Percentiles rank a stretch among this genome's conserved stretches.
phyloP scores from a whole-genome alignment of 2,888 invertebrate genomes.

The Pseudococcus viburni region DNA sequence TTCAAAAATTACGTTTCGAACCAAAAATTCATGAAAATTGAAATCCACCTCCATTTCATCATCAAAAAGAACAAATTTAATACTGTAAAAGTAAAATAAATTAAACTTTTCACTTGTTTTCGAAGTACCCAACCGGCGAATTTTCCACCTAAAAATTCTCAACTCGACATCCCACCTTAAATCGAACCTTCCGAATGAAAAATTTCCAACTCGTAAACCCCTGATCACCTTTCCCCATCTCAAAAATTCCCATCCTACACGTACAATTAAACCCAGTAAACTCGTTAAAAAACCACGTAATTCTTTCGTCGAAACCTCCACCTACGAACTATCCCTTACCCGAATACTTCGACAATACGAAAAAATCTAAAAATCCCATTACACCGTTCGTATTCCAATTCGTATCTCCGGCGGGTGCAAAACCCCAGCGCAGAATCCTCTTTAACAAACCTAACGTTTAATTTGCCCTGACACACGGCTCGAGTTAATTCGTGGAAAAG shows the following conservation, averaged over 20 bases:
- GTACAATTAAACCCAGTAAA: neutral
- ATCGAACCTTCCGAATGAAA: too few species aligned
- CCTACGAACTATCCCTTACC: neutral
- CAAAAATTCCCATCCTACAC: neutral
- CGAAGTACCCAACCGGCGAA: too few species aligned
- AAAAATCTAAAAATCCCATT: neutral
- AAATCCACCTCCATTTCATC: too few species aligned
- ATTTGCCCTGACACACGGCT: constrained; percentile 6
- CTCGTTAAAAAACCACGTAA: neutral
- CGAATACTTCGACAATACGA: neutral
- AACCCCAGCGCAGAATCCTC: neutral
- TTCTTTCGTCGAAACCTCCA: constrained; percentile 3
- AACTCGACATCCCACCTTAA: too few species aligned
- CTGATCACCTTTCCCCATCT: too few species aligned
- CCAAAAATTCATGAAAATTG: too few species aligned
- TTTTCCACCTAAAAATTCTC: too few species aligned
- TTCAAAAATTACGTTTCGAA: too few species aligned
- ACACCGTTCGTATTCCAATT: neutral
- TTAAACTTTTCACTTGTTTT: too few species aligned
- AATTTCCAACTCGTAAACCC: too few species aligned
- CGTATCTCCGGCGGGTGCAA: neutral
- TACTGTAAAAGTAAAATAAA: too few species aligned
- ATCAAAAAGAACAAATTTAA: too few species aligned
- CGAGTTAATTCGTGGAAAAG: constrained; percentile 34
- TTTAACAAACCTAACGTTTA: constrained; percentile 31